These are phyloP conservation scores for Panthera leo DNA, from an alignment of 2,113 vertebrate species.

Conservation along the genomic window DNA sequence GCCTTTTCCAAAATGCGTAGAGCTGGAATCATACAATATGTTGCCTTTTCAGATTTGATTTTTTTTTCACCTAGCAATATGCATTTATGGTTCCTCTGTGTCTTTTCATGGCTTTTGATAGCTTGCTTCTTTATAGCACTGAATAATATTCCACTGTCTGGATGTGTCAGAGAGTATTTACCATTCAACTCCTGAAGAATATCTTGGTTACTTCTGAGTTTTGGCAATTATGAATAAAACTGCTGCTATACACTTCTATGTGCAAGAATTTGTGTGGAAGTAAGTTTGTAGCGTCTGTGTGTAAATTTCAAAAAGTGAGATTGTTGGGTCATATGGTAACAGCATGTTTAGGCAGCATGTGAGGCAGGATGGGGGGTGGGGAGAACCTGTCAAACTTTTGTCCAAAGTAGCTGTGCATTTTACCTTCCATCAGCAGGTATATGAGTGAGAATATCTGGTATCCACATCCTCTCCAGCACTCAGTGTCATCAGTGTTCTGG, in stretches of 20 bases:
- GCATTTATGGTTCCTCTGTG: background rate
- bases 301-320: background rate
- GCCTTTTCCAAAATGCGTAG: background rate
- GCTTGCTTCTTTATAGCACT: background rate
- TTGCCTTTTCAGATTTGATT: background rate
- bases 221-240: background rate
- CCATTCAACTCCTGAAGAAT: too few relatives aligned
- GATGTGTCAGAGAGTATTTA: background rate
- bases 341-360: background rate
- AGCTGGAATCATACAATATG: background rate
- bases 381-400: background rate
- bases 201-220: background rate
- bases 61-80: background rate
- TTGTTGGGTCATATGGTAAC: background rate
- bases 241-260: background rate
- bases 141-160: background rate
- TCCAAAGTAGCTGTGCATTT: background rate
- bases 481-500: background rate
- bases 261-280: background rate
- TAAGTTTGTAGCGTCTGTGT: background rate
- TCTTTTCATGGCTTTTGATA: background rate
- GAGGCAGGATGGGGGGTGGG: background rate
- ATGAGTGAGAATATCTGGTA: background rate
- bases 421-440: background rate
- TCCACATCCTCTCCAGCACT: background rate